Conservation (phyloP, 1,140 invertebrate species). For the Plodia interpunctella region DNA sequence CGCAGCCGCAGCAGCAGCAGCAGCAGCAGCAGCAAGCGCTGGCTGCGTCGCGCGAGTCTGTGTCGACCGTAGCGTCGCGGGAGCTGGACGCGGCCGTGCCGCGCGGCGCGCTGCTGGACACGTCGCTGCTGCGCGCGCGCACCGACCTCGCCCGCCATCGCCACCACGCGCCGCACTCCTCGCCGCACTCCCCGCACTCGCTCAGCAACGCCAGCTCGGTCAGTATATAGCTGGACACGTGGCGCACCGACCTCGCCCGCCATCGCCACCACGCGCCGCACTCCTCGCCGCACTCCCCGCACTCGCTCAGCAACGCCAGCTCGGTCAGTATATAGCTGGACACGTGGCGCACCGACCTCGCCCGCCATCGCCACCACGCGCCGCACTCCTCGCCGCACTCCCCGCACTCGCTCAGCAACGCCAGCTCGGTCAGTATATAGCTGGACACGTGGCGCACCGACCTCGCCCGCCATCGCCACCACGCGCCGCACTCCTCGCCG, state of each 20-base stretch:
- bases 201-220: conserved; percentile 84
- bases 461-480: conserved; percentile 80
- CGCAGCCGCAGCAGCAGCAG: conserved; percentile 11
- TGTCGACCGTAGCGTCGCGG: conserved; percentile 54
- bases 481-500: conserved; percentile 52
- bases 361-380: conserved; percentile 73
- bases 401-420: conserved; percentile 78
- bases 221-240: background rate
- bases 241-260: conserved; percentile 85
- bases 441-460: conserved; percentile 79
- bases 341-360: conserved; percentile 85
- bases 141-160: conserved; percentile 86
- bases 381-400: conserved; percentile 47
- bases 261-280: conserved; percentile 69
- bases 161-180: conserved; percentile 60
- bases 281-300: conserved; percentile 42
- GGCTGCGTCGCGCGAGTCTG: conserved; percentile 12
- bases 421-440: conserved; percentile 23
- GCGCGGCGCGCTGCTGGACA: conserved; percentile 88
- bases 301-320: conserved; percentile 78
- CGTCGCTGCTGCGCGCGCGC: conserved; percentile 91
- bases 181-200: conserved; percentile 66
- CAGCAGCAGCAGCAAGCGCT: background rate
- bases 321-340: background rate
- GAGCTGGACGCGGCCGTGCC: conserved; percentile 92